Conservation (phyloP, 2,888 invertebrate species). For the Actias luna region DNA sequence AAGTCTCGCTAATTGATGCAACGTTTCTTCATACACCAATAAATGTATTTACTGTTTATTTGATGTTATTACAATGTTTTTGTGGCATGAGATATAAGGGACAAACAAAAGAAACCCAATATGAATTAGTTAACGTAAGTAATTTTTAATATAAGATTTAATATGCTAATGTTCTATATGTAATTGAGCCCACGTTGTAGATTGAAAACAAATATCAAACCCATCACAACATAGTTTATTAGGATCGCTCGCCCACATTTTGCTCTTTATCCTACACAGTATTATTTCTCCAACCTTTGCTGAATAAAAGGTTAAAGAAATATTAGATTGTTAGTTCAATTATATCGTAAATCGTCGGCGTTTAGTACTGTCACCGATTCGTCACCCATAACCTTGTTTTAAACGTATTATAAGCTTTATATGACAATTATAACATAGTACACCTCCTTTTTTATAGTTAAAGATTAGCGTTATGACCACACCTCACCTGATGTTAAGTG, state of each 20-base stretch:
- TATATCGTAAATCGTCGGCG: background rate
- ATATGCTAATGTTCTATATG: background rate
- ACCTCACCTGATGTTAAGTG: too few species aligned
- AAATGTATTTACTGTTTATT: too few species aligned
- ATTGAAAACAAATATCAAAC: background rate
- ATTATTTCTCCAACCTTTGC: background rate
- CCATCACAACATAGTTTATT: background rate
- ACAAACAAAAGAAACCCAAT: background rate
- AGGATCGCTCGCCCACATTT: conserved; percentile 4
- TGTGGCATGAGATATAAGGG: background rate
- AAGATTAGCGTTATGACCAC: too few species aligned
- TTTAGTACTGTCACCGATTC: background rate
- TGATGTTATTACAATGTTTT: background rate
- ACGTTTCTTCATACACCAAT: too few species aligned
- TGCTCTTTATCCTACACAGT: conserved; percentile 6
- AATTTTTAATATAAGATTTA: background rate
- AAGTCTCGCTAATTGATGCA: too few species aligned
- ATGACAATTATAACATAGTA: background rate
- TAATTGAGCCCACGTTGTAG: background rate
- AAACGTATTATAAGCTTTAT: background rate
- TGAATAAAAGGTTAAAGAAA: conserved; percentile 4
- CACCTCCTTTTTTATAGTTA: background rate
- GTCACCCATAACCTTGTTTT: background rate
- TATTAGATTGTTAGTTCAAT: background rate
- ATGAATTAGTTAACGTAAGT: background rate